Evolutionary conservation across 2,888 invertebrate genomes (phyloP).

Genomic region (Mantis religiosa): DNA sequence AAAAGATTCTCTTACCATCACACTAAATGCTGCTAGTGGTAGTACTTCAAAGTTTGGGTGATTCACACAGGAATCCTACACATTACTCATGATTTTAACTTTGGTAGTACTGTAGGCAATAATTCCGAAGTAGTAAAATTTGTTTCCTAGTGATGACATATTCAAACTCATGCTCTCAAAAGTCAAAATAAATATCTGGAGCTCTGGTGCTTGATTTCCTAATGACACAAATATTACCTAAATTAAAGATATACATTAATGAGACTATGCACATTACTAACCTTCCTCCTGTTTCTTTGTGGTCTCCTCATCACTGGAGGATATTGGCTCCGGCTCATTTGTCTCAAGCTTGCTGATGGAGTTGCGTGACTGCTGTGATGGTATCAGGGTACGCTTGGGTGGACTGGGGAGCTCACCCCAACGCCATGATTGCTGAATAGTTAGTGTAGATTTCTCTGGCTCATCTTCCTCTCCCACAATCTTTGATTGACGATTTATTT

Average conservation of each 20-base stretch:
- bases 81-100: too few species aligned
- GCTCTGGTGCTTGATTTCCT: too few species aligned
- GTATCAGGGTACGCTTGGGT: constrained; percentile 43
- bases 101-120: too few species aligned
- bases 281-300: constrained; percentile 37
- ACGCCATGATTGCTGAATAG: constrained; percentile 69
- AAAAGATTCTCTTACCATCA: too few species aligned
- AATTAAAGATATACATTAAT: neutral
- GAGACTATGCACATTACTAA: constrained; percentile 9
- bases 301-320: constrained; percentile 47
- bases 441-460: constrained; percentile 39
- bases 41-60: too few species aligned
- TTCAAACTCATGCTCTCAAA: too few species aligned
- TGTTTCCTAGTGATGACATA: too few species aligned
- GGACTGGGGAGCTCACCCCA: constrained; percentile 82
- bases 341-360: constrained; percentile 24
- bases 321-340: constrained; percentile 33
- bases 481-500: constrained; percentile 45
- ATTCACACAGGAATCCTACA: too few species aligned
- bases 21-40: too few species aligned
- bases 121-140: too few species aligned
- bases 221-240: too few species aligned
- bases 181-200: too few species aligned
- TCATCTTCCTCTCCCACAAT: constrained; percentile 44
- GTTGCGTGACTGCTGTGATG: constrained; percentile 16